Conservation (phyloP, 2,888 invertebrate species). For the Sisyra nigra region DNA sequence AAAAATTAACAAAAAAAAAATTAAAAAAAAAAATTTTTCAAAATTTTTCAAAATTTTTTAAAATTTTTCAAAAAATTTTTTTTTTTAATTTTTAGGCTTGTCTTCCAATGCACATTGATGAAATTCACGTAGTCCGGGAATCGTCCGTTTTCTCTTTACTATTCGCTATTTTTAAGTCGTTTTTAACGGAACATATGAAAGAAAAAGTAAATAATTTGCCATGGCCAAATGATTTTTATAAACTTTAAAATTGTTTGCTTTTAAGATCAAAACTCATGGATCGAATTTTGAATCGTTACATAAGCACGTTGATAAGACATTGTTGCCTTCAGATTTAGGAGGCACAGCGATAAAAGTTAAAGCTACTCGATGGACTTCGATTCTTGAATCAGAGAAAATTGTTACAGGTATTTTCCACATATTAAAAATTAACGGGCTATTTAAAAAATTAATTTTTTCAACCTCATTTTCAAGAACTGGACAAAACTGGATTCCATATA, state of each 20-base stretch:
- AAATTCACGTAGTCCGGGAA: constrained; percentile 17
- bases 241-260: background rate
- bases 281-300: constrained; percentile 23
- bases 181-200: constrained; percentile 18
- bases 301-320: constrained; percentile 23
- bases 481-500: constrained; percentile 1
- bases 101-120: constrained; percentile 16
- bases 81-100: constrained; percentile 16
- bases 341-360: constrained; percentile 14
- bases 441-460: background rate
- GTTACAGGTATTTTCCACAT: constrained; percentile 11
- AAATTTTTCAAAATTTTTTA: background rate
- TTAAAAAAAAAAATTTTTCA: background rate
- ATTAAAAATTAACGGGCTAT: background rate
- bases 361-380: constrained; percentile 12
- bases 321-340: constrained; percentile 27
- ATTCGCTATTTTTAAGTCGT: constrained; percentile 19
- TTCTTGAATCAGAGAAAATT: constrained; percentile 11
- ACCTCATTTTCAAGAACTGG: background rate
- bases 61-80: too few relatives aligned
- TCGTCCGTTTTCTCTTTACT: constrained; percentile 16
- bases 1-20: background rate
- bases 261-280: constrained; percentile 29
- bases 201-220: constrained; percentile 17
- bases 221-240: background rate